Evolutionary conservation across 2,113 vertebrate species (phyloP).

Genomic region (Ptilonorhynchus violaceus): DNA sequence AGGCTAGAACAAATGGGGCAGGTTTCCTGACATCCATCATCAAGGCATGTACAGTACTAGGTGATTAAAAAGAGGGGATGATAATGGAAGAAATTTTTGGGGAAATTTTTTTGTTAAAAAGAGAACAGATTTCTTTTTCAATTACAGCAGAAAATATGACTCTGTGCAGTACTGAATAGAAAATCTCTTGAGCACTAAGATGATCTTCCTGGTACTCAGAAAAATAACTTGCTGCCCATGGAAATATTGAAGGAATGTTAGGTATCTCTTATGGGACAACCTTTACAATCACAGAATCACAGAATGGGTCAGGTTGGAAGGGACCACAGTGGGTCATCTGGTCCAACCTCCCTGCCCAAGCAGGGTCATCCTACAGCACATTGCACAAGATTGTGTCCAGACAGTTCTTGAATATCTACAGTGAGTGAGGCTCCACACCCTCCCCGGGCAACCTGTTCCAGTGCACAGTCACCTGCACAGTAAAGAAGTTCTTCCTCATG

Average conservation of each 20-base stretch:
- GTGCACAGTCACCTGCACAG: rapidly evolving
- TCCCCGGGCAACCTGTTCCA: background rate
- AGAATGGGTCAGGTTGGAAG: background rate
- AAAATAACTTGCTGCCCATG: background rate
- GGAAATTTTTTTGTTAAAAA: background rate
- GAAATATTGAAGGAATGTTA: background rate
- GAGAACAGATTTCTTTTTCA: background rate
- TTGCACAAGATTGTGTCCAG: too few species aligned
- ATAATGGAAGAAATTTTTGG: background rate
- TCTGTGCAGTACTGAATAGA: background rate
- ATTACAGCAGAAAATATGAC: background rate
- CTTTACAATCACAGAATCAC: background rate
- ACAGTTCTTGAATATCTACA: background rate
- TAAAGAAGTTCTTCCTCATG: background rate
- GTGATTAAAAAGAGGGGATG: background rate
- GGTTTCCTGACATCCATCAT: background rate
- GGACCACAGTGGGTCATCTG: background rate
- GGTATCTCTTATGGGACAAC: background rate
- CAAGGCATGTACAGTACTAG: background rate
- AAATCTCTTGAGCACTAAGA: background rate
- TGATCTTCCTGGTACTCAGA: background rate
- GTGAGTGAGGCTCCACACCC: background rate
- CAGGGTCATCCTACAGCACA: background rate
- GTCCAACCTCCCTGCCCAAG: background rate
- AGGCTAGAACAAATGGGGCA: background rate